Base-by-base conservation (phyloP, 2,888 invertebrate species). In the Chrysotoxum bicinctum region DNA sequence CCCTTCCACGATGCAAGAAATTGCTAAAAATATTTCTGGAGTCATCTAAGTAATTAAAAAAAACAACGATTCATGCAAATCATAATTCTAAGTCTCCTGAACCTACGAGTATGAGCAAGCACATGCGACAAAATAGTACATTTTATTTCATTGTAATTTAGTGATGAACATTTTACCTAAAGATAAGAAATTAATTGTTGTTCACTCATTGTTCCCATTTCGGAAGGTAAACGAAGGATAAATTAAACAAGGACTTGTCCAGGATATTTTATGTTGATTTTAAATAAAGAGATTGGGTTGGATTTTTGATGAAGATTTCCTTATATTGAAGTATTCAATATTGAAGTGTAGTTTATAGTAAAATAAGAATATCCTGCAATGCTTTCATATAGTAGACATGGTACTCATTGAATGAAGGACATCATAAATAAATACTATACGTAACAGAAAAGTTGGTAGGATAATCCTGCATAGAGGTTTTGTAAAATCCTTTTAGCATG, bases 401-500 rank as follows among this genome's bases (percentile, higher is more conserved):
- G 3, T n/a, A 45, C 10, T 19, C 19, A 45, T 16, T 43, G 8
- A 43, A 43, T 40, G 4, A 43, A n/a, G n/a, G n/a, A 40, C 43
- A 43, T 16, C 21, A 23, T 23, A 19, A 23, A 23, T 6, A 6
- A 7, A n/a, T 23, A n/a, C 5, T 23, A 0, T 26, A 23, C 7
- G 23, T 50, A 40, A 10, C 7, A 21, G 16, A 35, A 60, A 60
- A 35, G 23, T 60, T 16, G 26, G 48, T 37, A 16, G 26, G 16
- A 40, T 35, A 37, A 72, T 50, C 48, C 32, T 60, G 12, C 5
- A 14, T n/a, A 35, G 32, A 26, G 19, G 32, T 23, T 26, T 75
- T 69, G 23, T 62, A 21, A 30, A 62, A 80, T 45, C 45, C 54
- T 37, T 35, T 74, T 12, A 19, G 35, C 45, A 64, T 23, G 16